A percentile compares a stretch with the other conserved stretches of the same genome.
phyloP scores from a whole-genome alignment of 2,113 vertebrate genomes.

The Abramis brama region DNA sequence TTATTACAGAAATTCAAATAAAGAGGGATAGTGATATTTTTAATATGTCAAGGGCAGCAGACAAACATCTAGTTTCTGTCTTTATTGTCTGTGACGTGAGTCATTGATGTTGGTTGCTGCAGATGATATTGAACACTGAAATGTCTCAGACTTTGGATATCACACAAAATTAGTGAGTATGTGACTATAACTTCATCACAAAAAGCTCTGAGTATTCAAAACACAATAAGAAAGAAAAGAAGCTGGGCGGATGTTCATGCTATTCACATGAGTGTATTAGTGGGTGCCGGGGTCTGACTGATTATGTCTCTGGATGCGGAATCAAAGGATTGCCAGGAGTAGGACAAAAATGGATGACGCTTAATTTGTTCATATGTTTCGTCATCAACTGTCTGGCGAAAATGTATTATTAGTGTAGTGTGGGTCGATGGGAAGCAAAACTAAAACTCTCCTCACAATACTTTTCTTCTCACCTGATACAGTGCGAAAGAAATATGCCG shows the following conservation, averaged over 20 bases:
- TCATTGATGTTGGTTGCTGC: background rate
- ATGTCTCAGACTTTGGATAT: background rate
- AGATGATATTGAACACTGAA: background rate
- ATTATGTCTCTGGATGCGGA: slow-evolving; percentile 31
- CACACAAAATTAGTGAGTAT: background rate
- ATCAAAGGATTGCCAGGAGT: slow-evolving; percentile 42
- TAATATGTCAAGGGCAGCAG: background rate
- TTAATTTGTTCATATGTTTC: slow-evolving; percentile 43
- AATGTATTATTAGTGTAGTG: slow-evolving; percentile 45
- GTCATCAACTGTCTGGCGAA: slow-evolving; percentile 41
- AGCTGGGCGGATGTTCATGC: slow-evolving; percentile 20
- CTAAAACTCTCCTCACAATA: background rate
- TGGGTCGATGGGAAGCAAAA: background rate
- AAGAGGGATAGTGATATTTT: background rate
- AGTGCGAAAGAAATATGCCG: background rate
- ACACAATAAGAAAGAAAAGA: background rate
- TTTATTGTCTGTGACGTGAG: background rate
- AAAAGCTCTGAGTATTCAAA: background rate
- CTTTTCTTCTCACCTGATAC: background rate
- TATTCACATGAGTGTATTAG: slow-evolving; percentile 14
- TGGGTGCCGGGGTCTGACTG: slow-evolving; percentile 40
- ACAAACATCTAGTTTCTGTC: background rate
- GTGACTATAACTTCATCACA: background rate
- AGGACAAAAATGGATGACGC: slow-evolving; percentile 35
- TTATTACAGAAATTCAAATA: background rate